Base-by-base conservation (phyloP, 2,113 vertebrate species). In the Dipodomys spectabilis region DNA sequence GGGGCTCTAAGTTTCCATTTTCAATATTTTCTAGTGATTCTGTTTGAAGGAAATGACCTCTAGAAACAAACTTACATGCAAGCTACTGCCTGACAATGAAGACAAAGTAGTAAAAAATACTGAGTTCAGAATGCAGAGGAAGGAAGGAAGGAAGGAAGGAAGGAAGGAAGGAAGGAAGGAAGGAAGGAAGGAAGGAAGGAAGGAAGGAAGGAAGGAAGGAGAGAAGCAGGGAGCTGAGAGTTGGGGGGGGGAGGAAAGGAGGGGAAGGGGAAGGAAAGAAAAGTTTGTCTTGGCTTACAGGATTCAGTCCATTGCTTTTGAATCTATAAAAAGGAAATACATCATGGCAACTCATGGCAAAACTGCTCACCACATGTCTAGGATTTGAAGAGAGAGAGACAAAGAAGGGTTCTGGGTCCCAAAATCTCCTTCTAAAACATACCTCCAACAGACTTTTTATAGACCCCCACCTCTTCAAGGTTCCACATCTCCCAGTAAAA, bases 21-120 rank as follows among this genome's bases (percentile, higher is more conserved):
- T n/a, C 6, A 90, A 73, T 12, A 18, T 39, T 72, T 60, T 44
- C 90, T 85, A 64, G 60, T 92, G 53, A 91, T 94, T 91, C 95
- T 95, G 7, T 96, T 82, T 39, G 90, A 80, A 88, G 84, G 7
- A 96, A 87, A 64, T 93, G 65, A 88, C 95, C 67, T 69, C 23
- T 53, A 92, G 91, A 88, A 92, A 89, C 60, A 60, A 80, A 86
- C 91, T 78, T 96, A 88, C 45, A 92, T 80, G 89, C 0, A 18
- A 90, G n/a, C 39, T 19, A n/a, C 2, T 39, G 5, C 2, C 1
- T 5, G 6, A 57, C 25, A 19, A 13, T 32, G 4, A 97, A 94
- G 49, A 53, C 49, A 53, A 53, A 53, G 49, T 53, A 53, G 49
- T 53, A 53, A 13, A 53, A 53, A 53, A 53, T 53, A 2, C 49